Evolutionary conservation across 2,113 vertebrate species (phyloP), one percentile per base, ranked within the genome.

Genomic region (Ochotona princeps): DNA sequence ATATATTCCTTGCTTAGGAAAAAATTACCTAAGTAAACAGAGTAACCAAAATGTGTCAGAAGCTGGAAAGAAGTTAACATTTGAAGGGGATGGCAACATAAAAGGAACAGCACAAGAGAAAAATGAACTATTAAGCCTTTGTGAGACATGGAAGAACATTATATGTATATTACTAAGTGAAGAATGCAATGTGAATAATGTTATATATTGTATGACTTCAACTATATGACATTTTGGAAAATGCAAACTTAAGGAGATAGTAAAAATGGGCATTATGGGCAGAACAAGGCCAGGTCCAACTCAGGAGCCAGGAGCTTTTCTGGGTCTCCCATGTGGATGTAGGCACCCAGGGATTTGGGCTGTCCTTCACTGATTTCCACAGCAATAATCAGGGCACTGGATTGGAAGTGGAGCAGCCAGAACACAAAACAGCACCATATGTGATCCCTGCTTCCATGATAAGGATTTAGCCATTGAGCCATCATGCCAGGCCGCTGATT

Each of bases 21-120:
- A 67, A 10, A 63, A 44, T 7, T 38, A 57, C 57, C n/a, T 79
- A 79, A 32, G 57, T 81, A 20, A 85, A 82, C 51, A 81, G 47
- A 49, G 21, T 83, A 57, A 63, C 28, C 20, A 54, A 57, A 75
- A 94, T n/a, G 20, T 85, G 61, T 57, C n/a, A 91, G 78, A 91
- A 83, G 21, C 32, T 74, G 72, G 30, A 75, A 54, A 35, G 30
- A 90, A 35, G 25, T 38, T 26, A 86, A 73, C 8, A 78, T 3
- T 49, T 89, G 49, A 87, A 92, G 47, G 2, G 5, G 70, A 26
- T 63, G 25, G 35, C 32, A 85, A 82, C 10, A 85, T 47, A n/a
- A 75, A 2, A 89, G n/a, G 20, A 65, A 38, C 7, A 65, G 28
- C 21, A 1, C 32, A 79, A 51, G 54, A 73, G 65, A 84, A 38